Base-by-base conservation (phyloP, 1,140 invertebrate genomes). In the Anadara kagoshimensis region DNA sequence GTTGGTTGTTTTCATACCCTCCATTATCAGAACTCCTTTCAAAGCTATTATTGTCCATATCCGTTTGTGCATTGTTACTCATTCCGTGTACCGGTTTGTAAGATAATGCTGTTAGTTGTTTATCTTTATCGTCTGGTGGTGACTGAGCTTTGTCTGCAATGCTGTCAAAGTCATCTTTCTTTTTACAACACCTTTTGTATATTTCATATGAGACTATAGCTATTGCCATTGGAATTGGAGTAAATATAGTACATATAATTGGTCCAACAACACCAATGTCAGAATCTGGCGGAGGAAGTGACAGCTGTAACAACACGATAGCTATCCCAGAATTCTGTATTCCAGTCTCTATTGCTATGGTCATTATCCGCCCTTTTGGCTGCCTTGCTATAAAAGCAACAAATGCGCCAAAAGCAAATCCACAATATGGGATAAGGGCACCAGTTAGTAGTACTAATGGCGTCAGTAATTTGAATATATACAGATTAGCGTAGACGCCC, bases 401-500 rank as follows among this genome's bases (percentile, higher is more conserved):
- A 3, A 83, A 5, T 3, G 73, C 94, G 44, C 96, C 97, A 57
- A 94, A 90, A 5, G 93, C 45, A 89, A 97, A 98, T 2, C 97
- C 97, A 22, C 95, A 85, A 92, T 94, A 97, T 0, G 97, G 96
- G 56, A 98, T 89, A 2, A 93, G 91, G 83, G 96, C 91, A 22
- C 96, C 96, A 26, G 94, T 93, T 20, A 96, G 80, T 22, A 96
- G 82, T 64, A 97, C 74, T 47, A 70, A 61, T 26, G 79, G 76
- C n/a, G 67, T 75, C 10, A 97, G 94, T 80, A 98, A 87, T 83
- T 94, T 90, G 84, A 99, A 98, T 57, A 99, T 93, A 90, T 97
- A 99, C 18, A 95, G 89, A 89, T 99, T 98, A 0, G 95, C 94
- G 57, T 95, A 92, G 29, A 96, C 94, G 0, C 97, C 98, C 90